Base-by-base conservation (phyloP, 2,113 vertebrate species). In the Thomomys bottae region DNA sequence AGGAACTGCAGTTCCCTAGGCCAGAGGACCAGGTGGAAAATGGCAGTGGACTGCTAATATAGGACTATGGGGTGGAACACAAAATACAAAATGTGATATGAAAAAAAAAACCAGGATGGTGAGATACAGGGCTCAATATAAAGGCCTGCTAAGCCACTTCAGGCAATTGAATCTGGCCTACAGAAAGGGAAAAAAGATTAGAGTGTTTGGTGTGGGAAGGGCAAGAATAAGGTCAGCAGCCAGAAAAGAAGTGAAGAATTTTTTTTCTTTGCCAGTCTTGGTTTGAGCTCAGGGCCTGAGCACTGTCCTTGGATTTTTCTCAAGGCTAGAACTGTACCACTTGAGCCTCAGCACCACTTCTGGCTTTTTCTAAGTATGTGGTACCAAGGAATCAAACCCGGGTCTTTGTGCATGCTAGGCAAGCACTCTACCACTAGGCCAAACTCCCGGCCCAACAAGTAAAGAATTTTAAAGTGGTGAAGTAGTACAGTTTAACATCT, bases 41-140 rank as follows among this genome's bases (percentile, higher is more conserved):
- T 8, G 32, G 3, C 2, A 59, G 14, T n/a, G 71, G 34, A 30
- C 17, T 85, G 26, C 21, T 21, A 63, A 26, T 6, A 42, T 34
- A 42, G 32, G 12, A 28, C 57, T 5, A 0, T 57, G 8, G 42
- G 14, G 6, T 61, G 24, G n/a, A 45, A 34, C 2, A 40, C 0
- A 78, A 24, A 89, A 6, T 21, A 70, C 1, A 57, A 15, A 77
- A 68, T 45, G 12, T 18, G 36, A n/a, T 75, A n/a, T n/a, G n/a
- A 30, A 75, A 24, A 23, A 12, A 7, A 45, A 45, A 72, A 32
- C 1, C 20, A 78, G 15, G 20, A 17, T 67, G 5, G 2, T 61
- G 34, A 84, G 73, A 36, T 7, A 20, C 10, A 45, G 23, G 8
- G 18, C 40, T 9, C 54, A 38, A 78, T 18, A 7, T 18, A 8